Evolutionary conservation across 2,888 invertebrate genomes (phyloP), one percentile per base, ranked within the genome.

Genomic region (Pinctada fucata): DNA sequence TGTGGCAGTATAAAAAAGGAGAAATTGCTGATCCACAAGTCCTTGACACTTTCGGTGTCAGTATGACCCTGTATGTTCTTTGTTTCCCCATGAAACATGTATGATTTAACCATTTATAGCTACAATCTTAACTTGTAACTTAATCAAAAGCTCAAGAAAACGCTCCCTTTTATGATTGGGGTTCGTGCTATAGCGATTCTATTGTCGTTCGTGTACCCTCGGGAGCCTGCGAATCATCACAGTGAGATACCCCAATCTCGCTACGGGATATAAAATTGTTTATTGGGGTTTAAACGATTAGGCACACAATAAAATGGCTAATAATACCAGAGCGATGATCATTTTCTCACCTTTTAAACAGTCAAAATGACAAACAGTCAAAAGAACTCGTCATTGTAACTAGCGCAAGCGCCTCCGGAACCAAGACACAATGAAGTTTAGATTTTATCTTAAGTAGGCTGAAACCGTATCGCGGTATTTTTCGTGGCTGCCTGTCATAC

Each of bases 271-370:
- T 64, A 63, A 51, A 58, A 49, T 64, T 31, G 50, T 70, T 76
- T 66, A 77, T 72, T 72, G 66, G 76, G 65, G 52, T 77, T 71
- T 72, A 58, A 72, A 51, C 72, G 76, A 77, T 77, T 77, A 77
- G 67, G 45, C 71, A 52, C 72, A 48, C 66, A 45, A 66, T 77
- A 72, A 77, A 77, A 77, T 72, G 76, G 76, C 76, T 77, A 77
- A 77, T 77, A 72, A 72, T 66, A 51, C 47, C 8, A 58, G 58
- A 48, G 67, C 76, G 76, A 77, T 77, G 76, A 77, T 77, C 76
- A 77, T 77, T 77, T 77, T 77, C 76, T 77, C 76, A 66, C 72
- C 76, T 72, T 70, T 72, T 72, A 51, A 77, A 77, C 66, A 65
- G 67, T 77, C 72, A 77, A 77, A 77, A 72, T 72, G 76, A 72